A percentile compares a stretch with the other conserved stretches of the same genome.
Conservation (phyloP, 2,888 invertebrate species). For the Invenusta paracnida region DNA sequence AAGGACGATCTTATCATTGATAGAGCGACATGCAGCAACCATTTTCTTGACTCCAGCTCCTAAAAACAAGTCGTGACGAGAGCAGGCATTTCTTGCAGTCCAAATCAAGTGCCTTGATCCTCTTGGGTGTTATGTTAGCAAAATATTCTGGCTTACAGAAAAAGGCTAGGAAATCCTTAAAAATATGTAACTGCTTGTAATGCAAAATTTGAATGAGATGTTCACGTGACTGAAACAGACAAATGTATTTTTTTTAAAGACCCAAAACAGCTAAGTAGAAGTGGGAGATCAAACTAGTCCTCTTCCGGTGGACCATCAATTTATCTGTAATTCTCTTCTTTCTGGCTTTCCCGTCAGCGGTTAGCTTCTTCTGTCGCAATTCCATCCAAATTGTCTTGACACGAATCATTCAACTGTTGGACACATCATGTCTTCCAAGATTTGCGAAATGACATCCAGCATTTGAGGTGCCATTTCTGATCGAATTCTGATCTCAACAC, state of each 20-base stretch:
- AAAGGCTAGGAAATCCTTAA: not conserved
- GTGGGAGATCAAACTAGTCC: not conserved
- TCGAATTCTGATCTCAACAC: not conserved
- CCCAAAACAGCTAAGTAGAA: not conserved
- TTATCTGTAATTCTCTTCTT: not conserved
- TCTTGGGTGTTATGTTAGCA: not conserved
- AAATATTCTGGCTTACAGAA: not conserved
- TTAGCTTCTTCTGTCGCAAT: not conserved
- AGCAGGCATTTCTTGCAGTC: not conserved
- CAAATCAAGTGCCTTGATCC: not conserved
- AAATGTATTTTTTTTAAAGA: not conserved
- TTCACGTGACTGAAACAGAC: not conserved
- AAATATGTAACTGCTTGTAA: not conserved
- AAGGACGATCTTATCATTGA: not conserved
- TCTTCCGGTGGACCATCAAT: not conserved
- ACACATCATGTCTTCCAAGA: not conserved
- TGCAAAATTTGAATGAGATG: not conserved
- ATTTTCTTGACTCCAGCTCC: not conserved
- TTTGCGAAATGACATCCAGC: not conserved
- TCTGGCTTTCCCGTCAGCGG: not conserved
- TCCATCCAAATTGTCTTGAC: not conserved
- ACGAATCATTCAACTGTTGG: not conserved
- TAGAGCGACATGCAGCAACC: not conserved
- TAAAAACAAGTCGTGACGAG: not conserved
- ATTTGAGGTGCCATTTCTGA: not conserved